Percentiles rank a stretch among this genome's conserved stretches.
phyloP scores from a whole-genome alignment of 2,888 invertebrate species.

The Drosophila paranaensis region DNA sequence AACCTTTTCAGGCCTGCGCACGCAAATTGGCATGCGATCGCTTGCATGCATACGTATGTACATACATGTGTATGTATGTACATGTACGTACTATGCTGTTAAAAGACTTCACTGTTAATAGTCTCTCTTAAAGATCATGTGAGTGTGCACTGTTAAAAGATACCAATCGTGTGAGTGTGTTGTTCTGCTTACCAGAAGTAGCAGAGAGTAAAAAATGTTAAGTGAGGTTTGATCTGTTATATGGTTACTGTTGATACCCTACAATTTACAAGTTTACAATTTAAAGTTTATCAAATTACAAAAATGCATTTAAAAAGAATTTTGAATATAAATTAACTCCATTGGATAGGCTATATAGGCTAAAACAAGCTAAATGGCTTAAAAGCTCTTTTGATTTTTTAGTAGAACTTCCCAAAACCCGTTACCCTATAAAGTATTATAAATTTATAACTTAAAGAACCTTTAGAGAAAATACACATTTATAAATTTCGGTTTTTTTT shows the following conservation, averaged over 20 bases:
- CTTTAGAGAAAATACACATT: neutral
- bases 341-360: neutral
- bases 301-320: slow-evolving; percentile 35
- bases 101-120: too few species aligned
- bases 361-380: neutral
- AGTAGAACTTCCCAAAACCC: neutral
- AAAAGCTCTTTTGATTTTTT: neutral
- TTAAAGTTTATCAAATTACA: neutral
- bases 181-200: neutral
- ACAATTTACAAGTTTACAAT: neutral
- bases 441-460: neutral
- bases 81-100: too few species aligned
- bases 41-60: neutral
- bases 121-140: too few species aligned
- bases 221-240: neutral
- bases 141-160: too few species aligned
- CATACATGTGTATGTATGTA: neutral
- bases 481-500: slow-evolving; percentile 38
- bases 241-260: neutral
- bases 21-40: neutral
- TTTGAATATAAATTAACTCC: neutral
- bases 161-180: neutral
- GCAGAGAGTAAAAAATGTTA: neutral
- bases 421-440: slow-evolving; percentile 26
- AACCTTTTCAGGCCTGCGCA: neutral